Base-by-base conservation (phyloP, 1,140 invertebrate genomes). In the Chironomus tepperi region DNA sequence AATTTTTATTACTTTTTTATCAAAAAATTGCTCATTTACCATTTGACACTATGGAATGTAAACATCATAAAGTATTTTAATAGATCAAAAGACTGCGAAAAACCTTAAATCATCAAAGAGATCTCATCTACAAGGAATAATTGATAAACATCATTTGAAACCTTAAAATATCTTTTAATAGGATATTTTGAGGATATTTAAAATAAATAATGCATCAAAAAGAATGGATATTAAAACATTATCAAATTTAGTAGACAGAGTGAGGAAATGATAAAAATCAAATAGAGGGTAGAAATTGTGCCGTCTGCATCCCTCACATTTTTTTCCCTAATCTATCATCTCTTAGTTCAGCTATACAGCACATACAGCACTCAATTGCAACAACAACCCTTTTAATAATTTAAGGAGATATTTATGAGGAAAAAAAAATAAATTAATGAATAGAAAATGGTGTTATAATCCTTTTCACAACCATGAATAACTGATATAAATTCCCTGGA, bases 141-240 rank as follows among this genome's bases (percentile, higher is more conserved):
- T 70, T 21, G 65, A 70, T 70, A 70, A 57, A 57, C 12, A 57
- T 57, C 47, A 57, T 57, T 57, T 70, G n/a, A 57, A 21, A 70
- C 65, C 65, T 70, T n/a, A 70, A 70, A 70, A 21, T 70, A 70
- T 70, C 65, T 10, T 70, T 21, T 70, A 70, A 70, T 70, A 70
- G 65, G 65, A 70, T 70, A 67, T 67, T 67, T 67, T 47, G 43
- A 47, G 43, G 43, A 47, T 47, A 57, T 57, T 57, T 19, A 70
- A 70, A 70, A 70, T 70, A 70, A 70, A 70, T 70, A 70, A 70
- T 70, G 65, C 65, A 70, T 70, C 65, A 70, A 18, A 70, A 70
- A 70, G 16, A 70, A 9, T 10, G 65, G 47, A 57, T 57, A 70
- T 70, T 70, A 70, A 70, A 70, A 70, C 65, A 70, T 18, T 18